A percentile compares a stretch with the other conserved stretches of the same genome.
phyloP scores from a whole-genome alignment of 2,797 vertebrate genomes.

The Amblyraja radiata region DNA sequence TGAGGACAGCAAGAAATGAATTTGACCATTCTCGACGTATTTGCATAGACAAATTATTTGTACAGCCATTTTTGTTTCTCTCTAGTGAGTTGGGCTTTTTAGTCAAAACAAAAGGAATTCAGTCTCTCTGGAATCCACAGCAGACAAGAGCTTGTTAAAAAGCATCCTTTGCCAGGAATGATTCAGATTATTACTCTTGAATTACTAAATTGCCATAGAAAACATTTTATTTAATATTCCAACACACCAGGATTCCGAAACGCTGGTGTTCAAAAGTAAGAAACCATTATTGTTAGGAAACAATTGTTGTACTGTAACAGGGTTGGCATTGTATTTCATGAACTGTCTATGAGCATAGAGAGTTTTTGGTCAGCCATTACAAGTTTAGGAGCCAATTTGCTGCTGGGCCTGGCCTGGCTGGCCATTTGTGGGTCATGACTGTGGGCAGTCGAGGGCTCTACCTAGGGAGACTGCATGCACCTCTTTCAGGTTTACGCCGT shows the following conservation, averaged over 20 bases:
- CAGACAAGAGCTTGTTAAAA: constrained; percentile 80
- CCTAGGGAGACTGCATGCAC: too few species aligned
- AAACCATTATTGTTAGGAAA: constrained; percentile 63
- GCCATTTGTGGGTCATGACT: too few species aligned
- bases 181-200: constrained; percentile 85
- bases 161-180: constrained; percentile 78
- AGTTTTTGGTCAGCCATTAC: constrained; percentile 66
- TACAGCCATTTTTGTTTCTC: constrained; percentile 77
- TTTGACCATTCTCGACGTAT: constrained; percentile 80
- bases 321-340: constrained; percentile 60
- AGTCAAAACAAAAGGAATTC: constrained; percentile 83
- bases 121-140: constrained; percentile 74
- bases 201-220: constrained; percentile 78
- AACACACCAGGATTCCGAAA: constrained; percentile 74
- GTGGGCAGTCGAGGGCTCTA: too few species aligned
- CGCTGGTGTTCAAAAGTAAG: constrained; percentile 76
- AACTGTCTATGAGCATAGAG: constrained; percentile 54
- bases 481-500: too few species aligned
- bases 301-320: constrained; percentile 66
- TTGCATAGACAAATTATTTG: constrained; percentile 90
- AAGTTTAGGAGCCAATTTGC: too few species aligned
- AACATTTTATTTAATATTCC: constrained; percentile 76
- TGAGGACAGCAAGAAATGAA: constrained; percentile 80
- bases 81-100: constrained; percentile 75
- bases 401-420: too few species aligned